Conservation (phyloP, 2,113 vertebrate genomes). For the Mormyrus iriodes region DNA sequence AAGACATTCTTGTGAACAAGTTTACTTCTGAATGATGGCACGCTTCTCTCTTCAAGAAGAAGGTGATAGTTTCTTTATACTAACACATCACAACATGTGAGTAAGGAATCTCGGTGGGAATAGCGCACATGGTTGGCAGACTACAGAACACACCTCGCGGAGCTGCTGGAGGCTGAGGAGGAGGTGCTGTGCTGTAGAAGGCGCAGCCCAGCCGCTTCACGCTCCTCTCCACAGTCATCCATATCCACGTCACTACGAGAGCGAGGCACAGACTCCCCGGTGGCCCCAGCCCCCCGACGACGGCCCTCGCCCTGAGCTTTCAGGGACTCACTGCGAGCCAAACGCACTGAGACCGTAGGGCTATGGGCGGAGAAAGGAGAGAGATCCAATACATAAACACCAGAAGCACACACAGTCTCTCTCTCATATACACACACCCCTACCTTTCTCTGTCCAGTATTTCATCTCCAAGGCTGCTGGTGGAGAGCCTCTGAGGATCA, state of each 20-base stretch:
- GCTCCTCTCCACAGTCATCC: constrained; percentile 75
- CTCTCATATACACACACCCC: neutral
- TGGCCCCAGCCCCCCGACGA: constrained; percentile 51
- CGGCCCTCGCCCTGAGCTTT: constrained; percentile 86
- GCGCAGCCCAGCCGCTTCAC: constrained; percentile 54
- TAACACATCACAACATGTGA: neutral
- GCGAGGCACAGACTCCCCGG: constrained; percentile 73
- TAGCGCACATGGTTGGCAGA: neutral
- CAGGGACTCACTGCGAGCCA: constrained; percentile 84
- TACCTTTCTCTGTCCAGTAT: constrained; percentile 66
- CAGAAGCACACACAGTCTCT: neutral
- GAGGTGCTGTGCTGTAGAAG: constrained; percentile 78
- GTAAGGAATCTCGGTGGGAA: neutral
- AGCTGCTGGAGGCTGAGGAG: constrained; percentile 80
- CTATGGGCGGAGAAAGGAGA: constrained; percentile 28
- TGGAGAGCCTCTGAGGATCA: constrained; percentile 66
- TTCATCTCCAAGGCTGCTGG: constrained; percentile 80
- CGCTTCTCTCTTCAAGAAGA: neutral
- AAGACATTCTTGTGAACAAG: neutral
- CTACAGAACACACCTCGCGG: constrained; percentile 65
- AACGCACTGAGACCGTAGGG: constrained; percentile 54
- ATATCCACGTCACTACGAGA: constrained; percentile 90
- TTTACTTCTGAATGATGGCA: neutral
- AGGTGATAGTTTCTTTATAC: neutral
- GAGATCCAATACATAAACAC: neutral